Evolutionary conservation across 2,797 vertebrate species (phyloP).

Genomic region (Ctenopoma multispine): DNA sequence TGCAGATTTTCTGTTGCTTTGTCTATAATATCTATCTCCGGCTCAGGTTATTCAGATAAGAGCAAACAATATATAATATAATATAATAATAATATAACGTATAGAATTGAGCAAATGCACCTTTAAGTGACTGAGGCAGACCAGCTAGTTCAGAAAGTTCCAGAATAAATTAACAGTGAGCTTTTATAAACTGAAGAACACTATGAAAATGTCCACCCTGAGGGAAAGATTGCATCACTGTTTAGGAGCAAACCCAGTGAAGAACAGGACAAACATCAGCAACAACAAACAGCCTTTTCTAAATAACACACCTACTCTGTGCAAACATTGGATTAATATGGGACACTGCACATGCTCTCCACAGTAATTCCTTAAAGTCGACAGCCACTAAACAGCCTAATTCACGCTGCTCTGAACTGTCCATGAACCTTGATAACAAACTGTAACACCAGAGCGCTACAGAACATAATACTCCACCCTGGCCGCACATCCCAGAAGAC

Average conservation of each 20-base stretch:
- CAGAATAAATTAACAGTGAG: constrained; percentile 21
- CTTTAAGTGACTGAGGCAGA: background rate
- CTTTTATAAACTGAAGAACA: background rate
- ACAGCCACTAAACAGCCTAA: constrained; percentile 1
- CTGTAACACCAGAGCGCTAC: background rate
- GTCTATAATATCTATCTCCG: background rate
- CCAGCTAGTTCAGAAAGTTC: constrained; percentile 20
- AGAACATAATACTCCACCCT: constrained; percentile 52
- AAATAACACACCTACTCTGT: constrained; percentile 12
- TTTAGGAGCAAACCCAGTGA: constrained; percentile 6
- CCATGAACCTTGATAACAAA: constrained; percentile 48
- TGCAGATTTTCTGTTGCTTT: background rate
- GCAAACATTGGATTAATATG: constrained; percentile 24
- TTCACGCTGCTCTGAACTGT: constrained; percentile 18
- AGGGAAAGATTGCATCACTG: background rate
- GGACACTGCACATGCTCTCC: background rate
- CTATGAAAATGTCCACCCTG: background rate
- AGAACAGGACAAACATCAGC: background rate
- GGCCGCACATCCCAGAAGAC: constrained; percentile 53
- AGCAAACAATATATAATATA: background rate
- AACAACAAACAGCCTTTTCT: constrained; percentile 20
- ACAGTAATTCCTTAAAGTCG: background rate
- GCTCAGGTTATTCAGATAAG: constrained; percentile 11
- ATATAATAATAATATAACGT: too few species aligned
- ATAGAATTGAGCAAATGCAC: background rate